Base-by-base conservation (phyloP, 2,888 invertebrate species). In the Subacronicta megacephala region DNA sequence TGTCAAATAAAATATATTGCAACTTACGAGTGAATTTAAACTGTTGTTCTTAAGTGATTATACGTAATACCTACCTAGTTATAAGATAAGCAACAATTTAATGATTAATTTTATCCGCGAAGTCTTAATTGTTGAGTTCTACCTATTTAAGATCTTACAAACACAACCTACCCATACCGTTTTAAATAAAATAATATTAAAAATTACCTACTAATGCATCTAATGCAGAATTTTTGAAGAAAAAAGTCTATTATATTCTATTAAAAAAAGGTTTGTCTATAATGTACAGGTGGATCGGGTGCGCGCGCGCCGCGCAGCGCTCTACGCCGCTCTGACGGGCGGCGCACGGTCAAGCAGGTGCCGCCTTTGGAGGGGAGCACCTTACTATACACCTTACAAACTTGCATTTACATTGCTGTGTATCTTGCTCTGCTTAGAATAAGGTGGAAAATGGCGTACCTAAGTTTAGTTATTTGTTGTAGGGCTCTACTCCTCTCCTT, bases 401-500 rank as follows among this genome's bases (percentile, higher is more conserved):
- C 70, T 72, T 87, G 77, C 41, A 53, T 37, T 42, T 77, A 45
- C 84, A 45, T 45, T 23, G 7, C 9, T 12, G 1, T 38, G 33
- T 37, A 51, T 68, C 79, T 75, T 86, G 80, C 7, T 0, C 0
- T 0, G 0, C 3, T 10, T 0, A 1, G 0, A 3, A 49, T 75
- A 90, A 78, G 70, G 78, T 70, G 40, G 10, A 67, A 10, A 56
- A 49, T 84, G 2, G 47, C 15, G 7, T n/a, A 59, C 5, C 36
- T 2, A 29, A 9, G 1, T 2, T 12, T 17, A 43, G 15, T 13
- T 18, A 56, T 75, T 73, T 43, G 47, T 90, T 89, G 92, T 90
- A 93, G 93, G 91, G 92, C 92, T 88, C 89, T 92, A 93, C 93
- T 94, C 92, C 94, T 94, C 94, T 94, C 94, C 94, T 94, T 94